A percentile compares a stretch with the other conserved stretches of the same genome.
These are phyloP conservation scores for Leptura quadrifasciata DNA, from an alignment of 2,888 invertebrate species.

Conservation along the genomic window DNA sequence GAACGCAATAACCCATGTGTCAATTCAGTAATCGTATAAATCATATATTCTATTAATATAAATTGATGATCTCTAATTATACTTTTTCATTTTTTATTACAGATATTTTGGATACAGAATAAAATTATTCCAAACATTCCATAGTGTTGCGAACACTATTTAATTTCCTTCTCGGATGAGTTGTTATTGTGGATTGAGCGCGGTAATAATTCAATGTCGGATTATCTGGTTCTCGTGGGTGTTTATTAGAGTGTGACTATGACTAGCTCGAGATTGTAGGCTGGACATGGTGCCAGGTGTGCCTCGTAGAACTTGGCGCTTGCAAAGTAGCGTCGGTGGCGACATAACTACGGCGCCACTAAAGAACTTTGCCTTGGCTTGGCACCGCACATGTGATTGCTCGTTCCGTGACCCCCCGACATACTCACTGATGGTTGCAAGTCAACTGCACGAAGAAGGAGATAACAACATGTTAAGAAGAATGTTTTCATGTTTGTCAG, in stretches of 20 bases:
- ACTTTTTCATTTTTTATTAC: background rate
- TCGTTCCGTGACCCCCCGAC: slow-evolving; percentile 46
- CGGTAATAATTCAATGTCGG: slow-evolving; percentile 38
- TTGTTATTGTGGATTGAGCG: slow-evolving; percentile 11
- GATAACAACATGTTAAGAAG: too few species aligned
- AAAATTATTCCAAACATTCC: background rate
- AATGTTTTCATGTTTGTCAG: too few species aligned
- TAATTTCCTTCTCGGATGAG: background rate
- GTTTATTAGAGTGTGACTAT: slow-evolving; percentile 42
- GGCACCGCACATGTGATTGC: slow-evolving; percentile 46
- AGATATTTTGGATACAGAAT: background rate
- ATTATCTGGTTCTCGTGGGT: slow-evolving; percentile 34
- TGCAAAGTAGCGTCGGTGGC: slow-evolving; percentile 52
- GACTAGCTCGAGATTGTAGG: slow-evolving; percentile 39
- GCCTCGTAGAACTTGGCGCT: slow-evolving; percentile 46
- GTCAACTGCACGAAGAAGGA: slow-evolving; percentile 27
- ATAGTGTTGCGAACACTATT: background rate
- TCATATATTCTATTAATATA: background rate
- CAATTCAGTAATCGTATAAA: background rate
- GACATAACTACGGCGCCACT: slow-evolving; percentile 57
- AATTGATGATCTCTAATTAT: background rate
- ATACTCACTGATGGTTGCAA: slow-evolving; percentile 19
- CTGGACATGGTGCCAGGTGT: slow-evolving; percentile 47
- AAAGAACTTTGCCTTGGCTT: slow-evolving; percentile 50
- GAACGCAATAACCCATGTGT: background rate